These are phyloP conservation scores for Narcine bancroftii DNA, from an alignment of 2,113 vertebrate species.

Conservation along the genomic window DNA sequence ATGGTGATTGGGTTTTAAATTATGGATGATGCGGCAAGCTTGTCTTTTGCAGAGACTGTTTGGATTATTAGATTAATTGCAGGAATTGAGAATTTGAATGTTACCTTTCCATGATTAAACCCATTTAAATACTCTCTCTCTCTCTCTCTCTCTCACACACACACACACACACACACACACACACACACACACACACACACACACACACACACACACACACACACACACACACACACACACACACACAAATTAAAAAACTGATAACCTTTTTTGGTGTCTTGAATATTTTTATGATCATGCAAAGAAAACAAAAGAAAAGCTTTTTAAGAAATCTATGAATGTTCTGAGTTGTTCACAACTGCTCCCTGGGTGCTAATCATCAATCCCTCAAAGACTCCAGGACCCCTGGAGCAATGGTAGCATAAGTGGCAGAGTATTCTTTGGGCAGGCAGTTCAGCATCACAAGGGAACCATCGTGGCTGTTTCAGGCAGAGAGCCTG, in stretches of 20 bases:
- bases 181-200: too few relatives aligned
- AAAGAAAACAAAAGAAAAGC: too few relatives aligned
- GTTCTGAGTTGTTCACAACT: background rate
- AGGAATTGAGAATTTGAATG: background rate
- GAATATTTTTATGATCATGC: too few relatives aligned
- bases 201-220: too few relatives aligned
- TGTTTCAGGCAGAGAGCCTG: background rate
- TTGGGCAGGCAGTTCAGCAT: background rate
- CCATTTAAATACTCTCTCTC: too few relatives aligned
- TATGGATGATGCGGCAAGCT: background rate
- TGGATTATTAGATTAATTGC: background rate
- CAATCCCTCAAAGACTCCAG: background rate
- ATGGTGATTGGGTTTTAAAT: background rate
- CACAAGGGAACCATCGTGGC: background rate
- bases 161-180: too few relatives aligned
- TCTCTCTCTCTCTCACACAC: too few relatives aligned
- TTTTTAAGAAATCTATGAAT: background rate
- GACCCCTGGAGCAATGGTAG: background rate
- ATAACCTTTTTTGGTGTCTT: too few relatives aligned
- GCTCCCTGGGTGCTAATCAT: background rate
- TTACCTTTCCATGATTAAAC: background rate
- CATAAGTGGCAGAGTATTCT: background rate
- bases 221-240: too few relatives aligned
- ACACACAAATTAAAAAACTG: too few relatives aligned
- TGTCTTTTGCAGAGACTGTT: background rate